phyloP scores from a whole-genome alignment of 2,888 invertebrate species.

The Noctua fimbriata region DNA sequence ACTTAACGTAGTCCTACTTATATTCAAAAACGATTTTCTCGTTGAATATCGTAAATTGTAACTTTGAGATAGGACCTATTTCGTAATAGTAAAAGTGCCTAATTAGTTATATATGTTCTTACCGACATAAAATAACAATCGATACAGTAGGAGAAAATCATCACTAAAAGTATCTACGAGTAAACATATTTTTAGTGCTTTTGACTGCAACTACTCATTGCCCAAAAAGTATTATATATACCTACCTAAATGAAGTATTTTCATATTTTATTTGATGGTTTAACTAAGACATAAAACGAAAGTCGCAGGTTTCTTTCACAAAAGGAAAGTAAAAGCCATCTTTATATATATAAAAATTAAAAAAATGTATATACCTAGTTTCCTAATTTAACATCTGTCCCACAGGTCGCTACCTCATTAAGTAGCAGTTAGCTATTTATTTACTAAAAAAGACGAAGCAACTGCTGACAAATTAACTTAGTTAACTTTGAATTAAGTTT shows the following conservation, averaged over 20 bases:
- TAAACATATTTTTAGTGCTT: not conserved
- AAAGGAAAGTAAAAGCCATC: not conserved
- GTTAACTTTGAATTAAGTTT: constrained; percentile 58
- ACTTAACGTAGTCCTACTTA: not conserved
- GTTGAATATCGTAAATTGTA: not conserved
- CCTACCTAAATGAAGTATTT: too few relatives aligned
- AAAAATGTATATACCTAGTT: not conserved
- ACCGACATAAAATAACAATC: not conserved
- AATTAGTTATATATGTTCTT: not conserved
- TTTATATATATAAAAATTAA: not conserved
- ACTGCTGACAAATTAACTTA: constrained; percentile 55
- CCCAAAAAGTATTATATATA: not conserved
- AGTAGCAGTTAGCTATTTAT: constrained; percentile 36
- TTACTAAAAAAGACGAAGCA: constrained; percentile 38
- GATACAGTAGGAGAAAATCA: not conserved
- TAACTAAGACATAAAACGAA: too few relatives aligned
- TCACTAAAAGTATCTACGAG: not conserved
- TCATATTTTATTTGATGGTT: too few relatives aligned
- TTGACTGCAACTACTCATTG: not conserved
- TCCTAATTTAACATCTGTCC: constrained; percentile 15
- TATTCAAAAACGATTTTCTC: not conserved
- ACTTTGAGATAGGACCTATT: not conserved
- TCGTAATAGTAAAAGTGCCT: not conserved
- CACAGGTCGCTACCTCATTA: constrained; percentile 16
- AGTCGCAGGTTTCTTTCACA: not conserved